Conservation (phyloP, 2,888 invertebrate species). For the Malachius bipustulatus region DNA sequence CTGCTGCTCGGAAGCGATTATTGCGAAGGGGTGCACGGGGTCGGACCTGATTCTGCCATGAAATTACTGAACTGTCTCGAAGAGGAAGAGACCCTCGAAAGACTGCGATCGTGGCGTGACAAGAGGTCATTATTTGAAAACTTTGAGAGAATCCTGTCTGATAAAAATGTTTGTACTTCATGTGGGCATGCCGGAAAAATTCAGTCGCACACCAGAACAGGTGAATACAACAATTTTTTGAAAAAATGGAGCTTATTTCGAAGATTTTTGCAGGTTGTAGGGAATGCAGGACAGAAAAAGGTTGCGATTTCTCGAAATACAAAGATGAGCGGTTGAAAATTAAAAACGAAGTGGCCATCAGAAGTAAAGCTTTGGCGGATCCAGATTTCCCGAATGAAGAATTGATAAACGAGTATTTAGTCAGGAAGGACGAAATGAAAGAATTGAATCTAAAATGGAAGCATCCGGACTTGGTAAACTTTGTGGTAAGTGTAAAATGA, state of each 20-base stretch:
- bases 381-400: constrained; percentile 58
- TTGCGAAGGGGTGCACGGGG: constrained; percentile 59
- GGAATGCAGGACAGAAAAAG: constrained; percentile 47
- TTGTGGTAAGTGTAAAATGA: constrained; percentile 53
- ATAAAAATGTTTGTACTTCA: constrained; percentile 52
- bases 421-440: constrained; percentile 42
- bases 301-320: constrained; percentile 46
- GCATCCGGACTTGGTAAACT: constrained; percentile 55
- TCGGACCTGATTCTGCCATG: constrained; percentile 67
- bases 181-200: constrained; percentile 61
- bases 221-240: constrained; percentile 16
- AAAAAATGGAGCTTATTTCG: not conserved
- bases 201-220: constrained; percentile 45
- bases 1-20: constrained; percentile 84
- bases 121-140: constrained; percentile 44
- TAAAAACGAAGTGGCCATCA: constrained; percentile 55
- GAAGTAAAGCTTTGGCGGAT: constrained; percentile 53
- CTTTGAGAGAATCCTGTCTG: constrained; percentile 40
- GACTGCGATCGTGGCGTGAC: constrained; percentile 55
- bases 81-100: constrained; percentile 52
- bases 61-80: constrained; percentile 54
- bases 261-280: constrained; percentile 42
- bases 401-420: constrained; percentile 61
- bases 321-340: constrained; percentile 52
- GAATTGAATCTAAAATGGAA: constrained; percentile 47